These are phyloP conservation scores for Peromyscus eremicus DNA, from an alignment of 2,797 vertebrate genomes.

Conservation along the genomic window DNA sequence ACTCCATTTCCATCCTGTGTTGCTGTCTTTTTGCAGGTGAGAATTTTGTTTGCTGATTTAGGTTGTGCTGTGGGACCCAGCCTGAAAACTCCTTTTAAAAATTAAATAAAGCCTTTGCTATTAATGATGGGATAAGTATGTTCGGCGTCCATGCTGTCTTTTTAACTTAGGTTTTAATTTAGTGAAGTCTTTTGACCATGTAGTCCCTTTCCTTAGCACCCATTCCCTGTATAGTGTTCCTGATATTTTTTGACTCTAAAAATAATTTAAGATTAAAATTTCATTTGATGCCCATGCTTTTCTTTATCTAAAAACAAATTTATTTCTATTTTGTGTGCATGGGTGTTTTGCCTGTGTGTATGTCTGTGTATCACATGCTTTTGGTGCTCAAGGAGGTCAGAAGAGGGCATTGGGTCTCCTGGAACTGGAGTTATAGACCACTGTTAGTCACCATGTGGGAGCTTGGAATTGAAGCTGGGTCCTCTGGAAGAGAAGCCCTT, in stretches of 20 bases:
- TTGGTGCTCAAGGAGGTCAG: neutral
- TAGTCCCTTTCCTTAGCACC: neutral
- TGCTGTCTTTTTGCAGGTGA: neutral
- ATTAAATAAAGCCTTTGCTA: neutral
- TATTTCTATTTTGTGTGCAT: neutral
- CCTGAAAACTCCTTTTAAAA: slow-evolving; percentile 31
- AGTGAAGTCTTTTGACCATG: neutral
- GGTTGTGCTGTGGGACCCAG: slow-evolving; percentile 19
- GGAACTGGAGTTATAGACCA: neutral
- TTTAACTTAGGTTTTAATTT: slow-evolving; percentile 9
- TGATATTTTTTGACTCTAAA: neutral
- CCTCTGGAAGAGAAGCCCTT: neutral
- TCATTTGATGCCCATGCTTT: neutral
- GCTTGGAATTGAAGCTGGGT: neutral
- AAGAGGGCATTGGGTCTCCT: neutral
- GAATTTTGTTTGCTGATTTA: neutral
- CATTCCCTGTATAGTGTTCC: neutral
- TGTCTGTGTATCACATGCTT: neutral
- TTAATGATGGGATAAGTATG: neutral
- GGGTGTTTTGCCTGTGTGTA: neutral
- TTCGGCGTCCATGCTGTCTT: neutral
- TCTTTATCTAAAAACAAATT: neutral
- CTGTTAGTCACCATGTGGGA: neutral
- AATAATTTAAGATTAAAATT: neutral
- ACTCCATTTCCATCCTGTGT: neutral